Base-by-base conservation (phyloP, 1,140 invertebrate genomes). In the Hesperophylax magnus region DNA sequence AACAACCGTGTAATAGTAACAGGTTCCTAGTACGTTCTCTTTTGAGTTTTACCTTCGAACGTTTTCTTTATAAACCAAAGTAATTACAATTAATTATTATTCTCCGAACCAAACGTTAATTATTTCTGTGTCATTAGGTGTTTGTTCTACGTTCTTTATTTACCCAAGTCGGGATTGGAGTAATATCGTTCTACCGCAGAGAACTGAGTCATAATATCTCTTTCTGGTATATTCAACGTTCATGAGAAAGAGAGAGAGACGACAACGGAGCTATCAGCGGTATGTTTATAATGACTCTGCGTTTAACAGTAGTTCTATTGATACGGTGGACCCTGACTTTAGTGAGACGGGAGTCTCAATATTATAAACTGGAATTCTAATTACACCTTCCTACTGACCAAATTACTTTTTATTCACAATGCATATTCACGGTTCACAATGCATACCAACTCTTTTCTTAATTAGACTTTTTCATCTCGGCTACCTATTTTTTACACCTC, bases 321-420 rank as follows among this genome's bases (percentile, higher is more conserved):
- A 47, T 47, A 47, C 39, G 39, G 39, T 11, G 11, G 39, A 14
- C 39, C 39, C 39, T 14, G 39, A 47, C 39, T 47, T 47, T 47
- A 1, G 39, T 47, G 39, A 47, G 58, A 24, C 18, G 58, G 18
- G 58, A 61, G 58, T 76, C 79, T 80, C 47, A 77, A 80, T 80
- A 80, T 80, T 80, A 47, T 80, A 80, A 75, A 80, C 79, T 80
- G 79, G 79, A 75, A 80, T 80, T 80, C 79, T 80, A 80, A 80
- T 80, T 80, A 80, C 79, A 63, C 60, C 69, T 76, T 76, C 79
- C 79, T 80, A 80, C 67, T 60, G 56, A 80, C 71, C 76, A 80
- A 80, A 80, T 80, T 80, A 80, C 79, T 80, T 80, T 80, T 80
- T 80, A 80, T 80, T 75, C 74, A 72, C n/a, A n/a, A n/a, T n/a